Evolutionary conservation across 2,888 invertebrate genomes (phyloP).

Genomic region (Megastigmus dorsalis): DNA sequence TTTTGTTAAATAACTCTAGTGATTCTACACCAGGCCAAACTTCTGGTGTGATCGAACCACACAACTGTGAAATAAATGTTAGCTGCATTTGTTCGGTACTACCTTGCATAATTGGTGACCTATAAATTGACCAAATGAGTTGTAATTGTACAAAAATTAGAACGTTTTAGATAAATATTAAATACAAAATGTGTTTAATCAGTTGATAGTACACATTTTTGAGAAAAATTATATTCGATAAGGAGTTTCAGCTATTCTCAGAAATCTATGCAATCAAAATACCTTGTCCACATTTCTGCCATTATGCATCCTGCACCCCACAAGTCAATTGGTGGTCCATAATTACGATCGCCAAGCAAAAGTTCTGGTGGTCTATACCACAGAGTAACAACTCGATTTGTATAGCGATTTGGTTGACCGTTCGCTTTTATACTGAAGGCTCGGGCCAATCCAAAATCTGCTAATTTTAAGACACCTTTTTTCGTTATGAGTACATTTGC

Average conservation of each 20-base stretch:
- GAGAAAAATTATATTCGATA: neutral
- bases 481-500: constrained; percentile 97
- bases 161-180: neutral
- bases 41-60: constrained; percentile 93
- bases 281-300: constrained; percentile 97
- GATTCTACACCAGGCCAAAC: constrained; percentile 94
- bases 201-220: too few species aligned
- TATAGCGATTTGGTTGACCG: constrained; percentile 88
- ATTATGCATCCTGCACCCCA: constrained; percentile 98
- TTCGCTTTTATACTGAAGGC: constrained; percentile 91
- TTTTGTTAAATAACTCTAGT: constrained; percentile 88
- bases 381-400: constrained; percentile 96
- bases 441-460: constrained; percentile 96
- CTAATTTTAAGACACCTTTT: constrained; percentile 91
- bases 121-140: too few species aligned
- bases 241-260: neutral
- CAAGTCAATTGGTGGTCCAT: constrained; percentile 95
- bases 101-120: constrained; percentile 93
- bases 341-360: constrained; percentile 89
- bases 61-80: constrained; percentile 92
- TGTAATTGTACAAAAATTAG: too few species aligned
- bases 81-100: constrained; percentile 96
- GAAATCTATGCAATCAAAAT: neutral
- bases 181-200: too few species aligned
- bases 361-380: constrained; percentile 89